Percentiles rank a stretch among this genome's conserved stretches.
Evolutionary conservation across 2,888 invertebrate species (phyloP).

Genomic region (Drosophila pseudotalamancana): DNA sequence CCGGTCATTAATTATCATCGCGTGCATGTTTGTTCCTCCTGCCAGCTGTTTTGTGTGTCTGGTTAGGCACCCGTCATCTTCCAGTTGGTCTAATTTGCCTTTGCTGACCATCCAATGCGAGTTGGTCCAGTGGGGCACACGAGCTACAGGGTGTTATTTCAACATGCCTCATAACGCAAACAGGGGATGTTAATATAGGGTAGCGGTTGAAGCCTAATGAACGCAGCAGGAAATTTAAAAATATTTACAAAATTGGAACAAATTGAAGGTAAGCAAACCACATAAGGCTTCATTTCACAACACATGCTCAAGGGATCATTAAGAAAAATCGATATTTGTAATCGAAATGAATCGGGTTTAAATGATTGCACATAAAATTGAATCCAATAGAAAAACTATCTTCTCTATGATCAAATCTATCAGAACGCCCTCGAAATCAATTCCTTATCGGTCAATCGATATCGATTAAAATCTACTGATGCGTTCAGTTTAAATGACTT

Average conservation of each 20-base stretch:
- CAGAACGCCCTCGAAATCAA: too few relatives aligned
- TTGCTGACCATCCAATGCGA: slow-evolving; percentile 29
- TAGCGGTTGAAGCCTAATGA: slow-evolving; percentile 13
- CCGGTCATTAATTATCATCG: slow-evolving; percentile 49
- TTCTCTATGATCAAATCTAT: too few relatives aligned
- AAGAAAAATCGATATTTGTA: background rate
- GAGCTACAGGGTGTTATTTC: slow-evolving; percentile 51
- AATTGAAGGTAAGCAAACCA: background rate
- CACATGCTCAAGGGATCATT: too few relatives aligned
- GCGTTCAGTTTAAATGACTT: slow-evolving; percentile 11
- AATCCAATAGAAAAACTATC: slow-evolving; percentile 1
- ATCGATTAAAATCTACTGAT: slow-evolving; percentile 27
- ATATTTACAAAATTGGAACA: slow-evolving; percentile 2
- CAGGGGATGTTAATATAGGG: slow-evolving; percentile 29
- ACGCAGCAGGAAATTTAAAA: background rate
- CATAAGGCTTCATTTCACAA: slow-evolving; percentile 9
- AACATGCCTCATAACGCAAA: background rate
- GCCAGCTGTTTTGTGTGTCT: slow-evolving; percentile 21
- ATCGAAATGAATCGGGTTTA: background rate
- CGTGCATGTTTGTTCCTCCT: slow-evolving; percentile 50
- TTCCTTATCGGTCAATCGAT: background rate
- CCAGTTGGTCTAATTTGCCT: slow-evolving; percentile 44
- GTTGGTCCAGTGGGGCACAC: slow-evolving; percentile 34
- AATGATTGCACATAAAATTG: background rate
- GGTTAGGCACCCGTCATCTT: slow-evolving; percentile 30